A percentile compares a stretch with the other conserved stretches of the same genome.
Conservation (phyloP, 2,113 vertebrate genomes). For the Pygoscelis antarcticus region DNA sequence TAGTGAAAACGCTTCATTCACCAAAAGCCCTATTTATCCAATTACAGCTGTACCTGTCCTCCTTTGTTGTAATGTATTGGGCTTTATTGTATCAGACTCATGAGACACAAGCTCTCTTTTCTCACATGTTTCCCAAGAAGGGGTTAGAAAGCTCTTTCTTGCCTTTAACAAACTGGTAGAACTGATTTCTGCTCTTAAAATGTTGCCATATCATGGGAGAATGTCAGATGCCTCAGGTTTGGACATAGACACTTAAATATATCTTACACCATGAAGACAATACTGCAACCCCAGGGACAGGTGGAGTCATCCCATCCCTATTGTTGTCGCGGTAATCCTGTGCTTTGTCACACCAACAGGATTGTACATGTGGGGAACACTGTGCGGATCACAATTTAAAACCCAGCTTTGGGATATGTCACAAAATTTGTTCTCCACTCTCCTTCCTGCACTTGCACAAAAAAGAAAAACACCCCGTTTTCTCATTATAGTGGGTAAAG, state of each 20-base stretch:
- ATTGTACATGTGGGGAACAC: neutral
- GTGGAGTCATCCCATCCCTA: neutral
- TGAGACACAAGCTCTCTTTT: neutral
- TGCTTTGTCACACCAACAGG: neutral
- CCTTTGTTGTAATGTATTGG: neutral
- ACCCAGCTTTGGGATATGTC: neutral
- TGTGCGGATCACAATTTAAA: neutral
- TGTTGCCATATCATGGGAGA: neutral
- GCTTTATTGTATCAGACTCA: neutral
- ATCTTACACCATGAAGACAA: neutral
- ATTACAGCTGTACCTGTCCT: neutral
- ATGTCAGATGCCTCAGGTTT: rapidly evolving
- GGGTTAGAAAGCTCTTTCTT: neutral
- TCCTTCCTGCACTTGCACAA: neutral
- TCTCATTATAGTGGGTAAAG: neutral
- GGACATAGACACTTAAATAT: neutral
- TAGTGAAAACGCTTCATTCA: neutral
- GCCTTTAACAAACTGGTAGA: neutral
- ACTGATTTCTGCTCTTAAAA: neutral
- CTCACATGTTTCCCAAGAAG: neutral
- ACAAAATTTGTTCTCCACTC: neutral
- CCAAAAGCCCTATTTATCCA: neutral
- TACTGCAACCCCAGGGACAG: neutral
- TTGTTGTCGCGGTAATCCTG: neutral
- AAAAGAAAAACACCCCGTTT: neutral